Evolutionary conservation across 1,140 invertebrate genomes (phyloP).

Genomic region (Drosophila seguyi): DNA sequence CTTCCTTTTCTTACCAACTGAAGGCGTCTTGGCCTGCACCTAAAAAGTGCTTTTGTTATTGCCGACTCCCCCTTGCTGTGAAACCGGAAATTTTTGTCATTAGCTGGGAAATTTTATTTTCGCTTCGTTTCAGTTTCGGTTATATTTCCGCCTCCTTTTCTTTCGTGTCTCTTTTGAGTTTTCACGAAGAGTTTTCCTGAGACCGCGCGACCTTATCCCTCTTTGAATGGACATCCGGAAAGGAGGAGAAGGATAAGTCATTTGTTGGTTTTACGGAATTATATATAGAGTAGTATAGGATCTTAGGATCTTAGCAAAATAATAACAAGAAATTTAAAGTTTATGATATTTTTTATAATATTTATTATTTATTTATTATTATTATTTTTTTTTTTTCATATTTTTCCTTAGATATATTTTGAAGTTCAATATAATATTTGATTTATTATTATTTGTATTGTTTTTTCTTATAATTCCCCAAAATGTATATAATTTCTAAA

Average conservation of each 20-base stretch:
- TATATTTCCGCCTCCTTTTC: constrained; percentile 1
- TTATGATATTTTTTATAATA: no score
- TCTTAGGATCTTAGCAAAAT: no score
- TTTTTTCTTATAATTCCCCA: no score
- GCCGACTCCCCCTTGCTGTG: constrained; percentile 1
- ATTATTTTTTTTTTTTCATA: no score
- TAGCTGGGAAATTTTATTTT: constrained; percentile 78
- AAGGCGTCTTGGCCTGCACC: constrained; percentile 16
- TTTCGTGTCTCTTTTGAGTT: constrained; percentile 12
- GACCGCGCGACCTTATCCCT: constrained; percentile 21
- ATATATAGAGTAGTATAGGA: background rate
- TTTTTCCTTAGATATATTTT: no score
- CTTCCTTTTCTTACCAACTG: constrained; percentile 1
- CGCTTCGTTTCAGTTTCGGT: constrained; percentile 62
- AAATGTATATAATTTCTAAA: no score
- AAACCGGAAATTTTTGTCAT: constrained; percentile 79
- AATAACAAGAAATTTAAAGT: no score
- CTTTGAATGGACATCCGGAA: constrained; percentile 12
- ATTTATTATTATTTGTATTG: no score
- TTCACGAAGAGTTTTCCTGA: constrained; percentile 24
- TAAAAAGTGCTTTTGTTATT: constrained; percentile 5
- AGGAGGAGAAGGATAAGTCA: constrained; percentile 3
- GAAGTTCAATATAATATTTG: no score
- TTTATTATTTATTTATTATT: no score
- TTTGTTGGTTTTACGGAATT: background rate